phyloP scores from a whole-genome alignment of 1,140 invertebrate species.

The Hylaeus volcanicus region DNA sequence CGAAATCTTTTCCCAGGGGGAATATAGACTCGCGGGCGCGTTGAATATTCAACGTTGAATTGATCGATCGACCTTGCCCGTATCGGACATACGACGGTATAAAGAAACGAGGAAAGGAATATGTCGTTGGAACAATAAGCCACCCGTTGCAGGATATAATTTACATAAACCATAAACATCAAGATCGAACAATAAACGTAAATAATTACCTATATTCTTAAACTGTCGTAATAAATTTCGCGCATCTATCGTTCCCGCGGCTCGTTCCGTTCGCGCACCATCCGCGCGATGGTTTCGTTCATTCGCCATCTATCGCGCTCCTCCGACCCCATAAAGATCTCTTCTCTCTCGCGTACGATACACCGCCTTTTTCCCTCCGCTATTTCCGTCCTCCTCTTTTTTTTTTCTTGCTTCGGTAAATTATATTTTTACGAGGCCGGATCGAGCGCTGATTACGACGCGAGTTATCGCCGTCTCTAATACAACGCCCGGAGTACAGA shows the following conservation, averaged over 20 bases:
- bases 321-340: slow-evolving; percentile 19
- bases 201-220: slow-evolving; percentile 71
- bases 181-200: slow-evolving; percentile 69
- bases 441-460: slow-evolving; percentile 50
- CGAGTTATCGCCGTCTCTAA: slow-evolving; percentile 51
- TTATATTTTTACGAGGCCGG: slow-evolving; percentile 53
- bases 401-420: slow-evolving; percentile 42
- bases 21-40: background rate
- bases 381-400: background rate
- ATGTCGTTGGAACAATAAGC: slow-evolving; percentile 43
- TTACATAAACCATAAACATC: slow-evolving; percentile 71
- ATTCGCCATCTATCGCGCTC: slow-evolving; percentile 7
- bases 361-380: background rate
- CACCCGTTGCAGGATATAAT: slow-evolving; percentile 62
- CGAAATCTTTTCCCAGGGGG: slow-evolving; percentile 17
- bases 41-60: slow-evolving; percentile 35
- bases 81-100: background rate
- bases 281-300: slow-evolving; percentile 25
- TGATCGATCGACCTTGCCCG: slow-evolving; percentile 9
- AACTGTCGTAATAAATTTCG: slow-evolving; percentile 70
- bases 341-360: background rate
- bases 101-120: background rate
- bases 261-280: slow-evolving; percentile 21
- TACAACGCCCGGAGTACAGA: background rate
- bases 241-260: slow-evolving; percentile 50